A percentile compares a stretch with the other conserved stretches of the same genome.
Evolutionary conservation across 2,113 vertebrate genomes (phyloP).

Genomic region (Eurystomus gularis): DNA sequence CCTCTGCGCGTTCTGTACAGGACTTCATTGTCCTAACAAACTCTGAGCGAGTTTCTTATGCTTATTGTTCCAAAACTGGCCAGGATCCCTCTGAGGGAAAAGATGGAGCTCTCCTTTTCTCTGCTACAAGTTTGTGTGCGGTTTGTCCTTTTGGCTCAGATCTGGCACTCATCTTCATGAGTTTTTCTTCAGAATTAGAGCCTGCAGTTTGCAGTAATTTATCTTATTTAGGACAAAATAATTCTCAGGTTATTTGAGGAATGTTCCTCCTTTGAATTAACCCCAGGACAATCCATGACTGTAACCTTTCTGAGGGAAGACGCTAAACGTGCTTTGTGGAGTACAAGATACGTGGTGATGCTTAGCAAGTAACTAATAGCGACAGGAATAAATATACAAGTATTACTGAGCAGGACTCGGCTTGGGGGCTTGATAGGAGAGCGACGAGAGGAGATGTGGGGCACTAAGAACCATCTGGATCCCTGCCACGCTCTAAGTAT

Average conservation of each 20-base stretch:
- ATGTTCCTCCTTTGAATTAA: not conserved
- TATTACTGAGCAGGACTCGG: not conserved
- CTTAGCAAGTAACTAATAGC: not conserved
- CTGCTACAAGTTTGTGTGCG: not conserved
- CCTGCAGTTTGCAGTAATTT: not conserved
- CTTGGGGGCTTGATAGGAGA: not conserved
- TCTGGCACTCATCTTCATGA: not conserved
- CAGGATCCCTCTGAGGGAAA: not conserved
- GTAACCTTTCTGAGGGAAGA: not conserved
- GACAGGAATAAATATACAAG: not conserved
- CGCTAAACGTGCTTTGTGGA: not conserved
- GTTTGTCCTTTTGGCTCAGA: not conserved
- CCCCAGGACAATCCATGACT: not conserved
- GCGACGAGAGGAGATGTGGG: fast-evolving
- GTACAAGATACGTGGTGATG: not conserved
- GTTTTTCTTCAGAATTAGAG: not conserved
- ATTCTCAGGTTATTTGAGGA: not conserved
- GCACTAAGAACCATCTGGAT: not conserved
- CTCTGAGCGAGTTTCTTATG: not conserved
- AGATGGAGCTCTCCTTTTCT: not conserved
- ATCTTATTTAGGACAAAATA: not conserved
- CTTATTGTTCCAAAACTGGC: not conserved
- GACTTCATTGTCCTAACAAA: not conserved
- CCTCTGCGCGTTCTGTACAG: not conserved
- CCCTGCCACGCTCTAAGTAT: not conserved